Base-by-base conservation (phyloP, 2,888 invertebrate species). In the Schizaphis graminum region DNA sequence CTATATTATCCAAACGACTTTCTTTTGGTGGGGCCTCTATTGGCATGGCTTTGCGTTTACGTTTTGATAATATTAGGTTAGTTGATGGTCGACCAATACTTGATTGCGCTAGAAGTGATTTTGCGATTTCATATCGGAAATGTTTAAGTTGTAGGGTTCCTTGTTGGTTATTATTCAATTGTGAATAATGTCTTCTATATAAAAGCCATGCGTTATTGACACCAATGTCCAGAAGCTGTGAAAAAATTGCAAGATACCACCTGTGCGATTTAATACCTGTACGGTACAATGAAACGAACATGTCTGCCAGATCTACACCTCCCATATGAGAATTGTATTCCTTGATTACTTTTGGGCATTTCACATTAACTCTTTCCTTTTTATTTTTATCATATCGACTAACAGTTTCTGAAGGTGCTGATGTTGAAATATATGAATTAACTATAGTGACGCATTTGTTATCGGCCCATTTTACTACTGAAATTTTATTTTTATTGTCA, bases 391-490 rank as follows among this genome's bases (percentile, higher is more conserved):
- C 57, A 57, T 57, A 57, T 57, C 7, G 57, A 7, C 57, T 57
- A 57, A 57, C 57, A 57, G 57, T 57, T 7, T 57, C 57, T 57
- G 57, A 57, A 57, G 57, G 26, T 26, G 26, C 57, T 57, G 57
- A 57, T 57, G 26, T 57, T 57, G 26, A 57, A 57, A 57, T 57
- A 57, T 57, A 57, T 7, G 26, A 57, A 57, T 57, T 57, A 57
- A 57, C 57, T 26, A 57, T 57, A 57, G 57, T 53, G 56, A 56
- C 56, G 56, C 56, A 56, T 89, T 94, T 95, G 85, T 95, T 95
- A 87, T 95, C 95, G 4, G 94, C 90, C 95, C 95, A 95, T 93
- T 94, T 94, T 3, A 95, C 95, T n/a, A 94, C 94, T 85, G 93
- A 91, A 28, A 95, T 47, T 61, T 94, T 94, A 86, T 94, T 94